These are phyloP conservation scores for Bovichtus diacanthus DNA, from an alignment of 2,797 vertebrate species.

Conservation along the genomic window DNA sequence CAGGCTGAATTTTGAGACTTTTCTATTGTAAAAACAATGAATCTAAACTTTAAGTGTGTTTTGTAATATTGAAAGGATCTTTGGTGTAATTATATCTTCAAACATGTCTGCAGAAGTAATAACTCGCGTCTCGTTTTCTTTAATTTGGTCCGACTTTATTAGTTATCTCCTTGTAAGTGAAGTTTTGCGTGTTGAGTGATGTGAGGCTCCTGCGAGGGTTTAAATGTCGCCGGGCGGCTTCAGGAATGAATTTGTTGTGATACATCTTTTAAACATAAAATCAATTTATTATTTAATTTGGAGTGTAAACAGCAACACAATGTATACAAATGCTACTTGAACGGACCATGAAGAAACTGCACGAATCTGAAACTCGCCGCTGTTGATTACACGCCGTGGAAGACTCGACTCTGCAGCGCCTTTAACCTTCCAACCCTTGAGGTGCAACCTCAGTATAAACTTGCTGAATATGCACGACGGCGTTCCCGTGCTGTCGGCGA, in stretches of 20 bases:
- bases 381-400: constrained; percentile 74
- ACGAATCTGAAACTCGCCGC: constrained; percentile 48
- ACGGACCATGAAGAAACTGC: constrained; percentile 28
- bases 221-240: constrained; percentile 14
- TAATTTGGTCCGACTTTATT: constrained; percentile 80
- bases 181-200: too few relatives aligned
- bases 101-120: constrained; percentile 24
- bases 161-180: constrained; percentile 47
- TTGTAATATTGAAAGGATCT: too few relatives aligned
- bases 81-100: too few relatives aligned
- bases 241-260: constrained; percentile 8
- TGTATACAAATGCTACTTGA: constrained; percentile 43
- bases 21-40: too few relatives aligned
- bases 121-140: constrained; percentile 46
- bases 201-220: too few relatives aligned
- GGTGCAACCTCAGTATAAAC: constrained; percentile 68
- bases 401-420: constrained; percentile 67
- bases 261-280: not conserved
- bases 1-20: too few relatives aligned
- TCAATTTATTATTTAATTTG: not conserved
- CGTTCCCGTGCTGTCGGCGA: constrained; percentile 39
- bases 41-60: too few relatives aligned
- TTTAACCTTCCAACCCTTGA: constrained; percentile 62
- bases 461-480: constrained; percentile 67
- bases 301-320: constrained; percentile 12